Evolutionary conservation across 2,113 vertebrate genomes (phyloP).

Genomic region (Neogale vison): DNA sequence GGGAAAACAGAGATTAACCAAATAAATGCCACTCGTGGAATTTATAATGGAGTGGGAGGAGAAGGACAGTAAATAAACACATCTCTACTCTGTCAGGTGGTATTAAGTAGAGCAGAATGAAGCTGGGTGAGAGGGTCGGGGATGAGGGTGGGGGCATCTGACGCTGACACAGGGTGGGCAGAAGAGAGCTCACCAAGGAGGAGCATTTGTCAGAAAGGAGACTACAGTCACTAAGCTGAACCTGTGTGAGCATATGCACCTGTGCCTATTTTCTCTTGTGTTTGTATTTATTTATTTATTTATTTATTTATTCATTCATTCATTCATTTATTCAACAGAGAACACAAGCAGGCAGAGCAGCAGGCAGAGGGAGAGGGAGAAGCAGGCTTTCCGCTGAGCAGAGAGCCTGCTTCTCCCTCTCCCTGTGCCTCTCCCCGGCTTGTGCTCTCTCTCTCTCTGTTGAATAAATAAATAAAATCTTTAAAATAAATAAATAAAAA

Average conservation of each 20-base stretch:
- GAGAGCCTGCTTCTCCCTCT: no score
- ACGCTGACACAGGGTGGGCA: background rate
- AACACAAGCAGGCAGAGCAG: no score
- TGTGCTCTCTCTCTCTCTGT: no score
- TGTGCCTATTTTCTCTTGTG: background rate
- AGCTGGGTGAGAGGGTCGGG: background rate
- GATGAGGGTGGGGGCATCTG: background rate
- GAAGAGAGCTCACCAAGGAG: background rate
- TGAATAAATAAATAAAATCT: no score
- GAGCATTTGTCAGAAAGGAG: background rate
- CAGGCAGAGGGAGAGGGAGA: no score
- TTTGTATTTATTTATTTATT: background rate
- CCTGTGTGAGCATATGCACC: background rate
- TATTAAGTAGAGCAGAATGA: background rate
- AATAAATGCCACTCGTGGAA: background rate
- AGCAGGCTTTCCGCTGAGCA: no score
- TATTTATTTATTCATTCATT: no score
- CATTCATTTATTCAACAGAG: no score
- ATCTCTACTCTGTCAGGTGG: background rate
- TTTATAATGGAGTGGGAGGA: background rate
- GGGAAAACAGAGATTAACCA: conserved; percentile 7
- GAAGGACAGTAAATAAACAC: background rate
- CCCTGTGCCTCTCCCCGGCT: no score
- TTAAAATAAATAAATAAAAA: no score
- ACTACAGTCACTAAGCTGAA: background rate